Base-by-base conservation (phyloP, 2,888 invertebrate species). In the Idaea straminata region DNA sequence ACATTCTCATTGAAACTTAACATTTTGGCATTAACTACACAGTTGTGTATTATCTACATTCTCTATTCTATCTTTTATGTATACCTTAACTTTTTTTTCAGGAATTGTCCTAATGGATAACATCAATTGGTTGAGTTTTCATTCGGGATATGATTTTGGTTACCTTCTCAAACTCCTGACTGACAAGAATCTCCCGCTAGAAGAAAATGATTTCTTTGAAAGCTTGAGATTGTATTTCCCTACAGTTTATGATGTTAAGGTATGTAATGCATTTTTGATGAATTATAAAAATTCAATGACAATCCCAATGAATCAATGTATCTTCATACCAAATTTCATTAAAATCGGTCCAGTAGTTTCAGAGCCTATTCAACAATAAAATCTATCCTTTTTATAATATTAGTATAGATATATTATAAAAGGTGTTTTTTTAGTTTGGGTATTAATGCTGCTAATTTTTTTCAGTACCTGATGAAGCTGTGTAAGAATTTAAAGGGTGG, bases 131-230 rank as follows among this genome's bases (percentile, higher is more conserved):
- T 94, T 99, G 60, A 99, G 99, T 73, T 99, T 99, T 92, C 99
- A 99, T 92, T 99, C 99, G 76, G 99, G 99, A 69, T 99, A 99
- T 86, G 99, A 99, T 92, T 99, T 99, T 92, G 99, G 99, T 60
- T 99, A 99, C 90, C 94, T 99, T 77, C 93, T 99, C 62, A 99
- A 99, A 90, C 93, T 99, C 67, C 94, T 99, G 71, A 99, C 99
- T 3, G 97, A 98, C 87, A 96, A 96, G 83, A 97, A 97, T 86
- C 93, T 99, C 79, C 99, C 99, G n/a, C 95, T 96, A 72, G 98
- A 99, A 82, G 99, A 99, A 85, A 96, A 96, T 78, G 98, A 99
- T 82, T 99, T 99, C 87, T 99, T 99, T 86, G 98, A 99, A 81
- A 94, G 97, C 75, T 93, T 99, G 68, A 96, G 97, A 86, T 94